phyloP scores from a whole-genome alignment of 2,797 vertebrate genomes.

The Poecile montanus region DNA sequence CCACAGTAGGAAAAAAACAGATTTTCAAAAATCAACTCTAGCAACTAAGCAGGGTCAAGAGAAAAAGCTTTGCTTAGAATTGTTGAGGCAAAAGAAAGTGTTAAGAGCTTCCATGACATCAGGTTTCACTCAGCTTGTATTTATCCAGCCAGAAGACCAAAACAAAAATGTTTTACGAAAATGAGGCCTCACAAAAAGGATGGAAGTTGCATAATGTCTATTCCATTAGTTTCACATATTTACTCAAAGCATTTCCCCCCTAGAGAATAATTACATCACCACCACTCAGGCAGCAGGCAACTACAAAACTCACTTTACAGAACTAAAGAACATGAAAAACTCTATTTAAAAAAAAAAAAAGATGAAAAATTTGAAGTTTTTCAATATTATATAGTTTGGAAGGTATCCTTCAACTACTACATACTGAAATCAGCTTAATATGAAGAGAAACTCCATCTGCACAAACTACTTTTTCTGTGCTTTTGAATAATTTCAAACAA shows the following conservation, averaged over 20 bases:
- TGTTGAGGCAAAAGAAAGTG: neutral
- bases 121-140: neutral
- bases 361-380: neutral
- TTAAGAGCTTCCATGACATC: constrained; percentile 8
- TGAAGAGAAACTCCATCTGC: neutral
- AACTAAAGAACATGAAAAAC: neutral
- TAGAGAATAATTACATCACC: constrained; percentile 57
- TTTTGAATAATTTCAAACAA: neutral
- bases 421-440: neutral
- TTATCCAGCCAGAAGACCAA: constrained; percentile 30
- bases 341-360: neutral
- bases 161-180: constrained; percentile 22
- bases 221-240: constrained; percentile 45
- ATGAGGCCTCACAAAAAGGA: constrained; percentile 7
- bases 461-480: neutral
- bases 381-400: neutral
- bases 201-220: constrained; percentile 21
- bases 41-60: neutral
- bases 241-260: constrained; percentile 43
- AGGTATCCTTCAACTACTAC: neutral
- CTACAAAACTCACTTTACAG: constrained; percentile 25
- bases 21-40: neutral
- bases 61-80: neutral
- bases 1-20: neutral
- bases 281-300: constrained; percentile 38